A percentile compares a stretch with the other conserved stretches of the same genome.
Conservation (phyloP, 1,140 invertebrate species). For the Paramacrobiotus metropolitanus region DNA sequence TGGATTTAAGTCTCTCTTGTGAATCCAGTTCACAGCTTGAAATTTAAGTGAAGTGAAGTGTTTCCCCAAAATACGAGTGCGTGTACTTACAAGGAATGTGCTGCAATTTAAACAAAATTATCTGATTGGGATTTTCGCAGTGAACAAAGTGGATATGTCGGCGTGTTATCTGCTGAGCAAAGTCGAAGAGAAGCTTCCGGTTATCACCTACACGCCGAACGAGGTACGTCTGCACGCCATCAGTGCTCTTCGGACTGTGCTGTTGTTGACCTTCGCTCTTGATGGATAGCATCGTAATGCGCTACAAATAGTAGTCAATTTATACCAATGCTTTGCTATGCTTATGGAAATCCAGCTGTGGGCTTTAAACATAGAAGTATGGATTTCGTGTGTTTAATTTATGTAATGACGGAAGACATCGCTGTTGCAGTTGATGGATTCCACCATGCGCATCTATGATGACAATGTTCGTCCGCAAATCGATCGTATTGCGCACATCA, state of each 20-base stretch:
- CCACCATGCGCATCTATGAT: background rate
- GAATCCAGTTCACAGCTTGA: background rate
- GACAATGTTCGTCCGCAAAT: background rate
- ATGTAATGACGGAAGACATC: no score
- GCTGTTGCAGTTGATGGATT: background rate
- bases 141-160: background rate
- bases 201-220: background rate
- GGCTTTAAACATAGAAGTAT: no score
- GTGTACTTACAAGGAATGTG: no score
- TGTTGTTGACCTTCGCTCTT: background rate
- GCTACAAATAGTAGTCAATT: no score
- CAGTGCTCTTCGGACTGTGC: background rate
- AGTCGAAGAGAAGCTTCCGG: background rate
- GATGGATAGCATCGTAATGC: background rate
- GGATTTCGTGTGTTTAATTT: background rate
- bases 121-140: no score
- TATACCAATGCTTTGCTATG: no score
- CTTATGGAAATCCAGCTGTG: no score
- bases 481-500: background rate
- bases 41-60: no score
- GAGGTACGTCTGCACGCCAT: background rate
- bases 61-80: no score
- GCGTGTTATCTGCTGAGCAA: background rate
- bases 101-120: no score
- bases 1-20: background rate